Base-by-base conservation (phyloP, 2,797 vertebrate genomes). In the Champsocephalus gunnari region DNA sequence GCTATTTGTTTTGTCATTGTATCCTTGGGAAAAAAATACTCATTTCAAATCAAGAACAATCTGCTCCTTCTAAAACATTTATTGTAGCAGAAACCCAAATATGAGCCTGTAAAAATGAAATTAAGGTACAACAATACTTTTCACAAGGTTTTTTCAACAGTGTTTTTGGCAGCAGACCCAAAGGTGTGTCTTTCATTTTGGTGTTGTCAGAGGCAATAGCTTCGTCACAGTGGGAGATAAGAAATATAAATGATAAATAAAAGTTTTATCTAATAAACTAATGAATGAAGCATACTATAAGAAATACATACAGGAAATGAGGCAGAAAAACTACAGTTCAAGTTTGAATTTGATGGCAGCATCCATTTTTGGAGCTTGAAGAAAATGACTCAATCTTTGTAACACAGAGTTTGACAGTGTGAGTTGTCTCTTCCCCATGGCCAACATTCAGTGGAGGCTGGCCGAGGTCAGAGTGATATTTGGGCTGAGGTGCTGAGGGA, bases 351-450 rank as follows among this genome's bases (percentile, higher is more conserved):
- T 58, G 53, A 66, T 76, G 38, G 47, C 38, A 38, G 34, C 34
- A 38, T 38, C 7, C 1, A 1, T 9, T 70, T 74, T 53, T 13
- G 21, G 12, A 38, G 57, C 44, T 70, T 59, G 14, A 85, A 51
- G 51, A 79, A 59, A 77, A 76, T 76, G 81, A 85, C 64, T 90
- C 84, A 86, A 71, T 77, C 67, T 71, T 14, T 49, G 45, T 75
- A 80, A 80, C 49, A 69, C 55, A 85, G 44, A 79, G 70, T 82
- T 80, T 84, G 79, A 81, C 55, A 65, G 66, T 47, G 57, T 85
- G 79, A 89, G 81, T 86, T 88, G 84, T 80, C 69, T 75, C 65
- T 69, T 88, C 58, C 79, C 71, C 55, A 17, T 82, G 81, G 83
- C 76, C 72, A 63, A 77, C 83, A 49, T 73, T 84, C 73, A 49